Conservation (phyloP, 2,888 invertebrate species). For the Tinea pellionella region DNA sequence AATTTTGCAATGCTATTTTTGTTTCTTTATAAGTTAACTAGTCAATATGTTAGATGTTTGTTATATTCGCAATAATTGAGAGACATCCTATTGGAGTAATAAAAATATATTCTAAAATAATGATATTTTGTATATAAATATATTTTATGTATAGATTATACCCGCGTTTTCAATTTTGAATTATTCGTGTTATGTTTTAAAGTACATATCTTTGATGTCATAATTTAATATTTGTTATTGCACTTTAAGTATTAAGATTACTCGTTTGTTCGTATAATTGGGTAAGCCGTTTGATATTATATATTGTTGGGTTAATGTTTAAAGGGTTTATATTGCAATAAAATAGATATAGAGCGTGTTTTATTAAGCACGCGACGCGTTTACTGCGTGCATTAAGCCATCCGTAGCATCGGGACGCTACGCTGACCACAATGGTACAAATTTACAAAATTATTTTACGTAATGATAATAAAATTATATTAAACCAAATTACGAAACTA, state of each 20-base stretch:
- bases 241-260: background rate
- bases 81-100: too few relatives aligned
- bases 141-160: background rate
- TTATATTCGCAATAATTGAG: background rate
- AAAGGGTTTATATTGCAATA: background rate
- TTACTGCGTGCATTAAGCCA: background rate
- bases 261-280: background rate
- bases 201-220: constrained; percentile 10
- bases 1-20: too few relatives aligned
- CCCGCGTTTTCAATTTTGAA: background rate
- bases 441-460: constrained; percentile 2
- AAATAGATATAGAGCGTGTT: background rate
- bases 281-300: background rate
- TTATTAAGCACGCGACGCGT: background rate
- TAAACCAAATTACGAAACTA: constrained; percentile 2
- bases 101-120: too few relatives aligned
- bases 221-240: constrained; percentile 3
- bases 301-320: background rate
- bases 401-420: background rate
- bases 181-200: background rate
- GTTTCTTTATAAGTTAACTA: too few relatives aligned
- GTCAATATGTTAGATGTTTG: background rate
- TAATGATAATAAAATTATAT: background rate
- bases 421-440: constrained; percentile 2
- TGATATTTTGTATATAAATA: background rate